phyloP scores from a whole-genome alignment of 2,797 vertebrate genomes.

The Tauraco hartlaubi region DNA sequence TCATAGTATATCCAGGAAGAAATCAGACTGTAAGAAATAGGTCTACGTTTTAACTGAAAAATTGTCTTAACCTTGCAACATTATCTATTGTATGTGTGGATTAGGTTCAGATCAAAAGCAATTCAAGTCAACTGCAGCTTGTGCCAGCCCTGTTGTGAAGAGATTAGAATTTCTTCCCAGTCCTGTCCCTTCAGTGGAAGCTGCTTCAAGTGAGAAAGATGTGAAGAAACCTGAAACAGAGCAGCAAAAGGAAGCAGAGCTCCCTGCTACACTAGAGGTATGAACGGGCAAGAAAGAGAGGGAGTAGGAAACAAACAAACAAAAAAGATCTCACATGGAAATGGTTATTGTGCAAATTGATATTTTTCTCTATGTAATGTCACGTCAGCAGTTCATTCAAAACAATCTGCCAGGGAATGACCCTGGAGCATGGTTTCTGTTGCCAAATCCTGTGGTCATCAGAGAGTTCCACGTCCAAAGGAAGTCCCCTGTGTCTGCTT shows the following conservation, averaged over 20 bases:
- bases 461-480: neutral
- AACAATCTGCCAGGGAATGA: neutral
- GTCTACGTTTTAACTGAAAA: neutral
- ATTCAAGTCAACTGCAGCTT: slow-evolving; percentile 70
- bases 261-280: slow-evolving; percentile 71
- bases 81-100: neutral
- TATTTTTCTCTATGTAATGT: neutral
- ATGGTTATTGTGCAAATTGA: neutral
- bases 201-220: slow-evolving; percentile 47
- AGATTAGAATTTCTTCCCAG: slow-evolving; percentile 70
- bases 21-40: neutral
- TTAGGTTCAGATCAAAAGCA: slow-evolving; percentile 67
- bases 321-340: neutral
- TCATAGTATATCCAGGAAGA: neutral
- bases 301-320: neutral
- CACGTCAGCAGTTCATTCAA: neutral
- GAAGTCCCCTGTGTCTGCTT: neutral
- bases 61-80: neutral
- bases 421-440: neutral
- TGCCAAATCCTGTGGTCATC: neutral
- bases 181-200: slow-evolving; percentile 27
- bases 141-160: slow-evolving; percentile 69
- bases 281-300: neutral
- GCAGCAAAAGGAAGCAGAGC: slow-evolving; percentile 65
- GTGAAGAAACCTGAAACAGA: slow-evolving; percentile 55